Evolutionary conservation across 2,888 invertebrate species (phyloP).

Genomic region (Orthosia incerta): DNA sequence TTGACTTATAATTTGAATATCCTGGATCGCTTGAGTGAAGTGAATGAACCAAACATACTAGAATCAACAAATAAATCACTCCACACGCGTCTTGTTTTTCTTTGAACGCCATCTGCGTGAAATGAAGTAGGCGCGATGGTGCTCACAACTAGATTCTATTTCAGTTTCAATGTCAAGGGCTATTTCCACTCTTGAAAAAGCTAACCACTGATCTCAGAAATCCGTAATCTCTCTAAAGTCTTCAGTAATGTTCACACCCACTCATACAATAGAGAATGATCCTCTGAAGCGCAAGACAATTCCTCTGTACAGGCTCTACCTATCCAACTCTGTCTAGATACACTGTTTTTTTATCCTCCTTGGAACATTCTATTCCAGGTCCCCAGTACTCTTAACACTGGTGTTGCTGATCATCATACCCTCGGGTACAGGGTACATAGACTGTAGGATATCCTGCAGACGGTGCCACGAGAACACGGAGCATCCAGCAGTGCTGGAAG

Average conservation of each 20-base stretch:
- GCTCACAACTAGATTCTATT: conserved; percentile 14
- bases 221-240: neutral
- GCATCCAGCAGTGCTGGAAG: conserved; percentile 73
- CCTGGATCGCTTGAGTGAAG: conserved; percentile 9
- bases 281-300: neutral
- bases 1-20: conserved; percentile 27
- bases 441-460: conserved; percentile 79
- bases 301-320: neutral
- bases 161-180: neutral
- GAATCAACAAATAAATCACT: conserved; percentile 34
- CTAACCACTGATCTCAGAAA: neutral
- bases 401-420: conserved; percentile 63
- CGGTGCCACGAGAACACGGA: conserved; percentile 72
- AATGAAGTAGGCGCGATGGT: conserved; percentile 18
- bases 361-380: conserved; percentile 45
- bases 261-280: neutral
- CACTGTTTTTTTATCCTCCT: neutral
- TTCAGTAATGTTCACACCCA: neutral
- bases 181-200: neutral
- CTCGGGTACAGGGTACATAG: conserved; percentile 66
- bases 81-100: conserved; percentile 24
- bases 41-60: conserved; percentile 12
- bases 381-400: conserved; percentile 51
- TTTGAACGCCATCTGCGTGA: conserved; percentile 2
- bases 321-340: neutral